A percentile compares a stretch with the other conserved stretches of the same genome.
These are phyloP conservation scores for Amphipyra berbera DNA, from an alignment of 2,888 invertebrate genomes.

Conservation along the genomic window DNA sequence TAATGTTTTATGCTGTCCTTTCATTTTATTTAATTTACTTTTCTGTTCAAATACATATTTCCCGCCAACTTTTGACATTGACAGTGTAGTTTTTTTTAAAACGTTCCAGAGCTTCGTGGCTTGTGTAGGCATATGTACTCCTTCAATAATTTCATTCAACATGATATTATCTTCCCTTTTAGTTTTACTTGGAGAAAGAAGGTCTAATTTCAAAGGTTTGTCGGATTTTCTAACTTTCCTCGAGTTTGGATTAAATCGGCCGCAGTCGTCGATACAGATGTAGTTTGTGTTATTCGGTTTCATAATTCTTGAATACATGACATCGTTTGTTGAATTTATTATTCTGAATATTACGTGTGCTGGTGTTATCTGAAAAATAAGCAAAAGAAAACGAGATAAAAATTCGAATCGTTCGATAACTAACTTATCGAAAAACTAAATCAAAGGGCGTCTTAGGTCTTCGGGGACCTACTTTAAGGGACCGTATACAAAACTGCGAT, in stretches of 20 bases:
- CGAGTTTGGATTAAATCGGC: conserved; percentile 60
- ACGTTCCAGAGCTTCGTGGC: neutral
- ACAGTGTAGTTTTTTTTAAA: neutral
- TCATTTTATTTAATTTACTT: conserved; percentile 6
- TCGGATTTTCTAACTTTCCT: conserved; percentile 59
- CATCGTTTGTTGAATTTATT: conserved; percentile 68
- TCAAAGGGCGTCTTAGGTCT: too few relatives aligned
- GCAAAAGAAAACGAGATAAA: neutral
- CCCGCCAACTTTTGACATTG: conserved; percentile 8
- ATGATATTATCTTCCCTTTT: conserved; percentile 24
- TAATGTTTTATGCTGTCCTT: conserved; percentile 1
- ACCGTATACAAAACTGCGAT: too few relatives aligned
- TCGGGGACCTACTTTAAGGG: too few relatives aligned
- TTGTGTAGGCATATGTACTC: neutral
- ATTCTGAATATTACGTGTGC: conserved; percentile 70
- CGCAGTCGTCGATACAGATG: conserved; percentile 72
- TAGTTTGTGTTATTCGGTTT: conserved; percentile 67
- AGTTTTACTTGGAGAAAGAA: conserved; percentile 17
- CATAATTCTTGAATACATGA: conserved; percentile 80
- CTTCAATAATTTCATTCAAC: neutral
- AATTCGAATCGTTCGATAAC: neutral
- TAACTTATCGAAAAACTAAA: too few relatives aligned
- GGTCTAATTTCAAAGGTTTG: conserved; percentile 56
- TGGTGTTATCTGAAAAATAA: conserved; percentile 69
- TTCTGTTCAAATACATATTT: conserved; percentile 1